Base-by-base conservation (phyloP, 2,888 invertebrate species). In the Heliconius cydno region DNA sequence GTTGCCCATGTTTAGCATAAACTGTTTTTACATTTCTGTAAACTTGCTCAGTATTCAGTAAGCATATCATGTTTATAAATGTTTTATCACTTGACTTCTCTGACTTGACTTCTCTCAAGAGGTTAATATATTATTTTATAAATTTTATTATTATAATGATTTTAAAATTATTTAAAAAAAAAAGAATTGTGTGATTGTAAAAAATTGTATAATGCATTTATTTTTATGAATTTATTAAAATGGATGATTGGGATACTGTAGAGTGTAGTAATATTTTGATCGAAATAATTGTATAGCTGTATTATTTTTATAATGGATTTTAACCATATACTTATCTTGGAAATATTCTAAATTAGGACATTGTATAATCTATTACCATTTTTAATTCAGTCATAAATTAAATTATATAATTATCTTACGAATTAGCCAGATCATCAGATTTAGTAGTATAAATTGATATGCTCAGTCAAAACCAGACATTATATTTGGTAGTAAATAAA, bases 31-130 rank as follows among this genome's bases (percentile, higher is more conserved):
- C 46, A 52, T 60, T 60, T 60, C n/a, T 73, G 15, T 46, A 28
- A 25, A 66, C 34, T 73, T 67, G 22, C 34, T 52, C 25, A 73
- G 72, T 66, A 78, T 34, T 52, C 12, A 30, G 66, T 66, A 78
- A 46, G 72, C 77, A 78, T 78, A 78, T 78, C 66, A 52, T 72
- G 30, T 73, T 67, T 73, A 28, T 73, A 66, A 73, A 66, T 72
- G 28, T 73, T 78, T 67, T 25, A 65, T 38, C 0, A 72, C 34
- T 72, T 67, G 57, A 68, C 38, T 76, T 75, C 19, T 75, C 41
- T n/a, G 28, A 72, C 34, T 72, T 67, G 57, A 60, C 38, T 76
- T 75, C 19, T 75, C 41, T n/a, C 15, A 28, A 4, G 22, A 75
- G 63, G 28, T 3, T 30, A 30, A 5, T 71, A 9, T 30, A 28